These are phyloP conservation scores for Parazoanthus atlanticus DNA, from an alignment of 92 coral and sea anemone genomes.

Conservation along the genomic window DNA sequence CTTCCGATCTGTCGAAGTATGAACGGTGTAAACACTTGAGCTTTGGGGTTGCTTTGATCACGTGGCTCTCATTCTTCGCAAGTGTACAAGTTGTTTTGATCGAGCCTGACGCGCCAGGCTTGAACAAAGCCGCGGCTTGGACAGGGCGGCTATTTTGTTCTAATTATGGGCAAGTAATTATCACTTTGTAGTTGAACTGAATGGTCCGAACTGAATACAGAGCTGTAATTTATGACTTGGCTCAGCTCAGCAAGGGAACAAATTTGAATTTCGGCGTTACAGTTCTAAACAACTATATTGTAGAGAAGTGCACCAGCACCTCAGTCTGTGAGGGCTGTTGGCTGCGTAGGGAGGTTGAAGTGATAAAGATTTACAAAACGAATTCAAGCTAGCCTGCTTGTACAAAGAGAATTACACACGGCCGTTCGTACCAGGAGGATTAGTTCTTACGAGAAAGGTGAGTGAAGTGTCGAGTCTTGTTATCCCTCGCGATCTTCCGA, in stretches of 20 bases:
- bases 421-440: neutral
- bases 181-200: slow-evolving; percentile 12
- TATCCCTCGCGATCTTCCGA: neutral
- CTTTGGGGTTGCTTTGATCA: neutral
- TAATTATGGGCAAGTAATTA: slow-evolving; percentile 32
- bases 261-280: neutral
- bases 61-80: slow-evolving; percentile 26
- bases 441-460: neutral
- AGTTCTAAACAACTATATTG: neutral
- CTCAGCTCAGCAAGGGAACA: neutral
- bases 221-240: slow-evolving; percentile 1
- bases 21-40: slow-evolving; percentile 19
- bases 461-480: neutral
- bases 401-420: neutral
- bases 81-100: slow-evolving; percentile 40
- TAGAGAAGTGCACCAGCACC: neutral
- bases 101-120: neutral
- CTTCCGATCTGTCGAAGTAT: slow-evolving; percentile 8
- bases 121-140: slow-evolving; percentile 39
- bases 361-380: too few species aligned
- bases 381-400: neutral
- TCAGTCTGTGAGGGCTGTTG: neutral
- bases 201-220: slow-evolving; percentile 1
- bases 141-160: slow-evolving; percentile 31
- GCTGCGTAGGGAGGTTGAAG: neutral